Base-by-base conservation (phyloP, 2,797 vertebrate genomes). In the Cynodonichthys magdalenae region DNA sequence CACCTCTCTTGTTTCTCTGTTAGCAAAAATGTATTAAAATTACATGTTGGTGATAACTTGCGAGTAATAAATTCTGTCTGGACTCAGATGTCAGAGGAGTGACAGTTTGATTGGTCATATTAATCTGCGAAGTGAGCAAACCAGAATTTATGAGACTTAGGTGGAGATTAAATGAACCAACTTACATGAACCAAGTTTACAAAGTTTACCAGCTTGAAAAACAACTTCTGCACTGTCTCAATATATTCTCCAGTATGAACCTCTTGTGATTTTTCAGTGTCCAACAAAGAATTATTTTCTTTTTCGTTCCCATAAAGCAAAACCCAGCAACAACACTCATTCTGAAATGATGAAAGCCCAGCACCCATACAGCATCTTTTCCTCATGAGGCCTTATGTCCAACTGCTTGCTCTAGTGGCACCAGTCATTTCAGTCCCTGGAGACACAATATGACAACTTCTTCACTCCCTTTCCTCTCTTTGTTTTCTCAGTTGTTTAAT, bases 401-500 rank as follows among this genome's bases (percentile, higher is more conserved):
- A 14, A 77, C 78, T 87, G 81, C 71, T 74, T 69, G 58, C 77
- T 85, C 66, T 41, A 29, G 75, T 73, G 71, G 75, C 74, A 82
- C 77, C 79, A 83, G 70, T 78, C 36, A 47, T 63, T 69, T 57
- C 29, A 18, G 4, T 82, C 86, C 74, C 83, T 31, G 18, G 87
- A 75, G 78, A 87, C 11, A 4, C 64, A 76, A 78, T 79, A 46
- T 82, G 90, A 91, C 91, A 90, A 90, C 83, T 88, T 89, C 77
- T 88, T 92, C 84, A 69, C 72, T 83, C 62, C 66, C 80, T 79
- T 79, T 81, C 75, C 76, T 74, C 66, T 61, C 63, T 83, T 85
- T 89, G 80, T 84, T 89, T 84, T 83, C 65, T 82, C 77, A 87
- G 81, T 87, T 88, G 85, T 88, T 92, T 92, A 93, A 94, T 92